Conservation (phyloP, 2,888 invertebrate genomes). For the Eupithecia inturbata region DNA sequence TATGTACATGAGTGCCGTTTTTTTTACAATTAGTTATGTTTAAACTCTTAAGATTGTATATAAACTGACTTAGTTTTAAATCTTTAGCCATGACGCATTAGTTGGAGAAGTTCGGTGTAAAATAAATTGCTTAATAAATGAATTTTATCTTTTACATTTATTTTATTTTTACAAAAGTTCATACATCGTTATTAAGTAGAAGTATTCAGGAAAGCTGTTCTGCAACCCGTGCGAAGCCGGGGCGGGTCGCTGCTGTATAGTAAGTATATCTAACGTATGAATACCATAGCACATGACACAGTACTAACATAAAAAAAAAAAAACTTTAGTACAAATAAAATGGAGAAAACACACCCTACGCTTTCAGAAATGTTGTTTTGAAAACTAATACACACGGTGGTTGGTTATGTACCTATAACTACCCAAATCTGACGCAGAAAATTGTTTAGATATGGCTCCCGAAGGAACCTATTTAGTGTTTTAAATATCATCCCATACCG, state of each 20-base stretch:
- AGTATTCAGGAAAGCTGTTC: neutral
- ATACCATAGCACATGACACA: neutral
- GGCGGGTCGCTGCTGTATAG: neutral
- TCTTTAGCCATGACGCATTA: slow-evolving; percentile 30
- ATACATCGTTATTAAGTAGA: too few relatives aligned
- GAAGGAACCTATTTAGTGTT: neutral
- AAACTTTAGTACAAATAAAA: neutral
- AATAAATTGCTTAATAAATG: slow-evolving; percentile 37
- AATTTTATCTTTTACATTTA: slow-evolving; percentile 24
- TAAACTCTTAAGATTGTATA: slow-evolving; percentile 33
- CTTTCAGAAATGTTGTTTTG: too few relatives aligned
- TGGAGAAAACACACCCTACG: too few relatives aligned
- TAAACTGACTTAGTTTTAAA: slow-evolving; percentile 16
- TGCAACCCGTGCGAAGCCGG: neutral
- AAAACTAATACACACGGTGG: neutral
- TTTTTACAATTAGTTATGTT: slow-evolving; percentile 24
- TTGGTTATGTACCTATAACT: neutral
- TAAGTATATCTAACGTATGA: neutral
- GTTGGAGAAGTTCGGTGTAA: slow-evolving; percentile 28
- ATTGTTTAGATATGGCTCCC: slow-evolving; percentile 31
- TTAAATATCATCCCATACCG: too few relatives aligned
- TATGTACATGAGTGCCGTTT: slow-evolving; percentile 9
- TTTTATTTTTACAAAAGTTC: slow-evolving; percentile 18
- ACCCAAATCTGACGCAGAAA: slow-evolving; percentile 23
- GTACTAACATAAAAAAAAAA: neutral